A percentile compares a stretch with the other conserved stretches of the same genome.
phyloP scores from a whole-genome alignment of 64 coral and sea anemone species.

The Trachythela sp. region DNA sequence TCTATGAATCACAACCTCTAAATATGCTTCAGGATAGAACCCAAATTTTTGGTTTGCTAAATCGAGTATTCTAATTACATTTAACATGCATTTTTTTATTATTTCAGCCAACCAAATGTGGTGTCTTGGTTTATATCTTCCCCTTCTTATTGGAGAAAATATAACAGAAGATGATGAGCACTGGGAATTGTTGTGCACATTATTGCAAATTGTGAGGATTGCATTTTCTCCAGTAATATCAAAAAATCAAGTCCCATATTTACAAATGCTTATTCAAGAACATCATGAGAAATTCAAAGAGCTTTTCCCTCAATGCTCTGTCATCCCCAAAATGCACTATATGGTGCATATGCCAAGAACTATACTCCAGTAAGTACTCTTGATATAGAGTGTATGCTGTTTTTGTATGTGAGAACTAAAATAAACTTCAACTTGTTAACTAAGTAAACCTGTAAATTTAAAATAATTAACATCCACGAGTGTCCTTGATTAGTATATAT shows the following conservation, averaged over 20 bases:
- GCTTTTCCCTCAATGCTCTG: not conserved
- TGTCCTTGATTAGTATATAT: too few relatives aligned
- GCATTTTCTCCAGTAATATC: not conserved
- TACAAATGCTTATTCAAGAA: not conserved
- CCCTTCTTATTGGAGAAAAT: not conserved
- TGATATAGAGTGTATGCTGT: too few relatives aligned
- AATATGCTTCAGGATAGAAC: too few relatives aligned
- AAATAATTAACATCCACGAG: too few relatives aligned
- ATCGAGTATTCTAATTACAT: too few relatives aligned
- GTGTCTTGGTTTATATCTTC: not conserved
- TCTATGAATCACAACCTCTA: too few relatives aligned
- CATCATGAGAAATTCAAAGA: not conserved
- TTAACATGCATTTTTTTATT: not conserved
- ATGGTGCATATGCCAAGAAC: not conserved
- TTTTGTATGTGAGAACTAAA: too few relatives aligned
- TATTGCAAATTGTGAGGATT: not conserved
- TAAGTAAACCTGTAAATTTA: too few relatives aligned
- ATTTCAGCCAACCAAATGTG: not conserved
- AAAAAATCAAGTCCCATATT: not conserved
- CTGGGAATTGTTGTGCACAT: not conserved
- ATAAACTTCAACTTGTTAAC: too few relatives aligned
- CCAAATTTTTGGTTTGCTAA: too few relatives aligned
- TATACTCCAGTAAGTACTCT: slow-evolving; percentile 6
- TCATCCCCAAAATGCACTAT: slow-evolving; percentile 12
- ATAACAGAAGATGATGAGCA: not conserved